A percentile compares a stretch with the other conserved stretches of the same genome.
phyloP scores from a whole-genome alignment of 2,113 vertebrate species.

The Aviceda subcristata region DNA sequence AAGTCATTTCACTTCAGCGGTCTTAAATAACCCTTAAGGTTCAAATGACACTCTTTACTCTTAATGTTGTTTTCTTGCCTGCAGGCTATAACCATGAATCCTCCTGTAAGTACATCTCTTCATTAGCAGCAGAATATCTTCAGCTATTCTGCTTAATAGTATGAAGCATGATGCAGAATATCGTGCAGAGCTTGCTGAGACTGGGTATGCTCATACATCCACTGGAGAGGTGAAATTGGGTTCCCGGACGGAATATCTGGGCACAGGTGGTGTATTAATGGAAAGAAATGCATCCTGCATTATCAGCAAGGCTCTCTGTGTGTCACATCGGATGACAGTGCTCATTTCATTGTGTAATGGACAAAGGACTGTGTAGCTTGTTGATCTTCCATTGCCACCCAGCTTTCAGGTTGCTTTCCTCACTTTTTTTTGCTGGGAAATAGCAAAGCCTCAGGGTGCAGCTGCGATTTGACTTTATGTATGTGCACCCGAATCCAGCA shows the following conservation, averaged over 20 bases:
- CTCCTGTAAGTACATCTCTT: not conserved
- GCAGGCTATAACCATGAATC: not conserved
- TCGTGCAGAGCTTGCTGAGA: not conserved
- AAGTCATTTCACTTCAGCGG: not conserved
- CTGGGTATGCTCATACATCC: not conserved
- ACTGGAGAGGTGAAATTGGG: not conserved
- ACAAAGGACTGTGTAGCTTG: not conserved
- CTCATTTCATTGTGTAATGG: not conserved
- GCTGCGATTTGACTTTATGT: not conserved
- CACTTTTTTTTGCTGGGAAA: not conserved
- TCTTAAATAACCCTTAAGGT: not conserved
- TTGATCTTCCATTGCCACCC: not conserved
- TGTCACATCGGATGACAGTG: rapidly evolving
- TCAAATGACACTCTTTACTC: not conserved
- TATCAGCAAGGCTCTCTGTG: not conserved
- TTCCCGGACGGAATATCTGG: not conserved
- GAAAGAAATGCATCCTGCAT: not conserved
- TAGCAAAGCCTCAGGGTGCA: not conserved
- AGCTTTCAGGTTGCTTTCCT: not conserved
- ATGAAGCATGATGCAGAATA: not conserved
- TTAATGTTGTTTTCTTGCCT: not conserved
- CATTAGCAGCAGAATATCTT: not conserved
- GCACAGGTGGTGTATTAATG: not conserved
- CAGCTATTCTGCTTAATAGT: not conserved
- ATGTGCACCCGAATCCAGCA: not conserved